Evolutionary conservation across 2,113 vertebrate species (phyloP).

Genomic region (Kobus ellipsiprymnus): DNA sequence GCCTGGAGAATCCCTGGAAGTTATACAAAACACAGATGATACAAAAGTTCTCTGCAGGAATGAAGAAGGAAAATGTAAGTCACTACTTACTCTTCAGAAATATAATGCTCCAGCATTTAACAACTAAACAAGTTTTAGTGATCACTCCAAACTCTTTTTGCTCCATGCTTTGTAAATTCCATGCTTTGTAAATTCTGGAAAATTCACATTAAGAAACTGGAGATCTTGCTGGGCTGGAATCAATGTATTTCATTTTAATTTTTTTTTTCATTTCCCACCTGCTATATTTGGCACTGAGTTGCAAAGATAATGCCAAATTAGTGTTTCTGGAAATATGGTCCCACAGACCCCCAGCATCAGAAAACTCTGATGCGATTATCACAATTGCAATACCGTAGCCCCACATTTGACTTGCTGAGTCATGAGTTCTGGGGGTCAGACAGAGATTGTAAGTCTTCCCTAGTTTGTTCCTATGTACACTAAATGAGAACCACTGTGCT

Average conservation of each 20-base stretch:
- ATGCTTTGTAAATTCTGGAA: background rate
- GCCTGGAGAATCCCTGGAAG: slow-evolving; percentile 87
- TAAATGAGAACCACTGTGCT: background rate
- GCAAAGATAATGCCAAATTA: background rate
- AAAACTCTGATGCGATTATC: background rate
- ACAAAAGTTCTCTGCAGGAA: slow-evolving; percentile 92
- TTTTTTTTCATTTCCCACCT: background rate
- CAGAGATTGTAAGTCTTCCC: background rate
- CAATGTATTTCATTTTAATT: background rate
- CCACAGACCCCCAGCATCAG: background rate
- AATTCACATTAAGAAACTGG: background rate
- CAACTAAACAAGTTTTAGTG: background rate
- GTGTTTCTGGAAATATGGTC: background rate
- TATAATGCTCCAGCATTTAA: background rate
- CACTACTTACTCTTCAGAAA: background rate
- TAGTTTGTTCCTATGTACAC: background rate
- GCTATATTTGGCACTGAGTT: background rate
- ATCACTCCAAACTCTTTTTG: background rate
- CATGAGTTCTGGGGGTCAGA: background rate
- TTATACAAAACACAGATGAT: slow-evolving; percentile 86
- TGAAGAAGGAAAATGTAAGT: slow-evolving; percentile 95
- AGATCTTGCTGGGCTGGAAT: background rate
- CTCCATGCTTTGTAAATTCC: background rate
- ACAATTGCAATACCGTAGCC: background rate
- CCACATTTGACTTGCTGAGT: background rate